phyloP scores from a whole-genome alignment of 2,113 vertebrate genomes.

The Microcebus tavaratra region DNA sequence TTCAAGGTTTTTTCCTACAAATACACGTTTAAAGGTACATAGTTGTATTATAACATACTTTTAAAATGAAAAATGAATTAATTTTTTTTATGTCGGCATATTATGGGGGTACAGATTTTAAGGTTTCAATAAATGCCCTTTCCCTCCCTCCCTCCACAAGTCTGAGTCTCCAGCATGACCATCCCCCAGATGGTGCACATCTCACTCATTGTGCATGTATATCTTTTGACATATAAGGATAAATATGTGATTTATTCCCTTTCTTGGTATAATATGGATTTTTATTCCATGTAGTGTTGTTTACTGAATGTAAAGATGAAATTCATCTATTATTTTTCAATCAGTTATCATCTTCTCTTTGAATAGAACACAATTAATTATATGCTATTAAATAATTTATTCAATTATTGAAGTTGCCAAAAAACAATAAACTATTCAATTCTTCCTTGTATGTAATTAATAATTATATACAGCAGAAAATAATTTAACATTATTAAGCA shows the following conservation, averaged over 20 bases:
- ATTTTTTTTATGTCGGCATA: not conserved
- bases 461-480: conserved; percentile 73
- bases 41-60: not conserved
- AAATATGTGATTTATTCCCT: not conserved
- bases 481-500: conserved; percentile 76
- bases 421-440: conserved; percentile 65
- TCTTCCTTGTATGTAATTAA: conserved; percentile 70
- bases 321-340: conserved; percentile 60
- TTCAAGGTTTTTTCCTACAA: not conserved
- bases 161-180: too few relatives aligned
- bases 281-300: conserved; percentile 15
- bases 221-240: not conserved
- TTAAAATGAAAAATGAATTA: not conserved
- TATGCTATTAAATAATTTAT: conserved; percentile 58
- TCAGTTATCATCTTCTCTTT: conserved; percentile 53
- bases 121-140: too few relatives aligned
- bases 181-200: too few relatives aligned
- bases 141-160: too few relatives aligned
- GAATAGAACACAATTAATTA: conserved; percentile 59
- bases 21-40: not conserved
- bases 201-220: too few relatives aligned
- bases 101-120: too few relatives aligned
- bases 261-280: conserved; percentile 42
- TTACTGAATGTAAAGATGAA: conserved; percentile 10
- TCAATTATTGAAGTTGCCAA: conserved; percentile 59